Conservation (phyloP, 2,888 invertebrate genomes). For the Meiosimyza platycephala region DNA sequence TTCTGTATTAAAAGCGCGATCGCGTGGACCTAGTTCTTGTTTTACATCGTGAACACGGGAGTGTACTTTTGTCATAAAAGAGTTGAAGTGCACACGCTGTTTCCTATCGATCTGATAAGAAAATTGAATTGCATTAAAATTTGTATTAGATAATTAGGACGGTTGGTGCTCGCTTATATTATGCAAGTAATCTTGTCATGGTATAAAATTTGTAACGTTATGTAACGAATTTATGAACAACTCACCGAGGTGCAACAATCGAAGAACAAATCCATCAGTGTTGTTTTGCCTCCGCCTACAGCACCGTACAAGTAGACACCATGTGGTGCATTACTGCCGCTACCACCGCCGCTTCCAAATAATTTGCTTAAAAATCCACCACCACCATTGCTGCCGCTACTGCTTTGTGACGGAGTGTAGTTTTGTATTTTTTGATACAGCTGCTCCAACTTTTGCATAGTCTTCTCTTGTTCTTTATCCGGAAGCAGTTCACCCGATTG, state of each 20-base stretch:
- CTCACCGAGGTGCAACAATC: conserved; percentile 74
- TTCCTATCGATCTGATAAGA: conserved; percentile 74
- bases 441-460: conserved; percentile 77
- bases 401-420: conserved; percentile 50
- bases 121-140: not conserved
- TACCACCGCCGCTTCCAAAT: conserved; percentile 37
- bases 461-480: conserved; percentile 80
- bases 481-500: conserved; percentile 71
- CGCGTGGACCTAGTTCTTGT: conserved; percentile 68
- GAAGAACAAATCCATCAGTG: conserved; percentile 98
- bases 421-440: conserved; percentile 70
- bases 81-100: conserved; percentile 92
- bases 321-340: conserved; percentile 54
- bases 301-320: conserved; percentile 92
- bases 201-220: not conserved
- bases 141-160: not conserved
- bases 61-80: conserved; percentile 98
- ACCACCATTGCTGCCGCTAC: conserved; percentile 11
- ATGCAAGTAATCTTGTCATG: no score
- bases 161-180: no score
- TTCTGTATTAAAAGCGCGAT: conserved; percentile 69
- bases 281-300: conserved; percentile 97
- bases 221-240: not conserved
- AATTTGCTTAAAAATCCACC: conserved; percentile 49
- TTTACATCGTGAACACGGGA: conserved; percentile 88